A percentile compares a stretch with the other conserved stretches of the same genome.
These are phyloP conservation scores for Stenodera caucasica DNA, from an alignment of 2,888 invertebrate genomes.

Conservation along the genomic window DNA sequence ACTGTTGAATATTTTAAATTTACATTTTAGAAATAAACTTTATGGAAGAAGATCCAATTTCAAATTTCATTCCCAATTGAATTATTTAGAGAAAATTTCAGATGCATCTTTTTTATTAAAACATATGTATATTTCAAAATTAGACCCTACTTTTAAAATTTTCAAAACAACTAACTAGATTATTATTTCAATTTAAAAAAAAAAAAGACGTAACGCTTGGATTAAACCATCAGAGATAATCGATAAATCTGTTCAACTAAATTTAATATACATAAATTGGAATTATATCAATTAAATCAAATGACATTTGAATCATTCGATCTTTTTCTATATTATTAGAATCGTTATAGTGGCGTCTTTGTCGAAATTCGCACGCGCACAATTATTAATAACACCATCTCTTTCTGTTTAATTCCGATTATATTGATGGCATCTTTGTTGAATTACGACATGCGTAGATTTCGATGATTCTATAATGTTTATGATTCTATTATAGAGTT, in stretches of 20 bases:
- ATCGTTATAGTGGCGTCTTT: too few relatives aligned
- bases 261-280: too few relatives aligned
- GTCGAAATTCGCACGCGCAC: too few relatives aligned
- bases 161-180: background rate
- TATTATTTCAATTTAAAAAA: background rate
- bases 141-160: background rate
- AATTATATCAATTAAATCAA: too few relatives aligned
- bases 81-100: background rate
- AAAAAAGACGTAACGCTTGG: background rate
- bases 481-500: constrained; percentile 49
- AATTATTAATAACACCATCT: too few relatives aligned
- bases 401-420: too few relatives aligned
- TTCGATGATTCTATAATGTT: constrained; percentile 42
- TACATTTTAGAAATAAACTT: background rate
- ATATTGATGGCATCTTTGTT: too few relatives aligned
- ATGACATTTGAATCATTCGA: too few relatives aligned
- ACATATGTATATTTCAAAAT: background rate
- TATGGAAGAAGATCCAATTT: constrained; percentile 7
- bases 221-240: background rate
- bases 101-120: background rate
- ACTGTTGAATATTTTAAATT: constrained; percentile 5
- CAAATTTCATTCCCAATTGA: background rate
- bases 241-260: background rate
- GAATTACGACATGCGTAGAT: too few relatives aligned
- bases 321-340: too few relatives aligned